Evolutionary conservation across 2,888 invertebrate genomes (phyloP), one percentile per base, ranked within the genome.

Genomic region (Linnaemya tessellans): DNA sequence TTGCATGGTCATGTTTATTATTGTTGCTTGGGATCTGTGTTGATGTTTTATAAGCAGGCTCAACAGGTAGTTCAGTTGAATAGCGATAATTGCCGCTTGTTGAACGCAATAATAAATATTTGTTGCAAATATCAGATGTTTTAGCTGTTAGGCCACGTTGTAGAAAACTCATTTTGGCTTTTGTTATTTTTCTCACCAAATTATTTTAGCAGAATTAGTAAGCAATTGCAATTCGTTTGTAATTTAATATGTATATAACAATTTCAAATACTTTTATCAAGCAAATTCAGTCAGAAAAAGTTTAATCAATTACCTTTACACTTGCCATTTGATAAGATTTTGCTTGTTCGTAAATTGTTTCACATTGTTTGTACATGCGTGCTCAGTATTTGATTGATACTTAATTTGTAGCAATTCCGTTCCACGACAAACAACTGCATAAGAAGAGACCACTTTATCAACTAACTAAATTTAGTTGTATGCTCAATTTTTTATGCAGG

Each of bases 81-180:
- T 30, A 70, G 62, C 51, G 70, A 25, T 68, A 35, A 70, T 68
- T 51, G 62, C 64, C 41, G 68, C 60, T 73, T 81, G 46, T 49
- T 67, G 46, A 58, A 67, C 43, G 13, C 20, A 73, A 41, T 22
- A 68, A 41, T 35, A 22, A 10, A 71, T 68, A 56, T 62, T 64
- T 80, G 54, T 60, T 75, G 78, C 80, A 84, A 68, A 20, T 68
- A 15, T 75, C 43, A 68, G 56, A 71, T 67, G 65, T 58, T 65
- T 74, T 80, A n/a, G 41, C 15, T 68, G 41, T 71, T n/a, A 80
- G 38, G 46, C 51, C 79, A 75, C 75, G 74, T 80, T 82, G 79
- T 71, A 82, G 74, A 62, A 70, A 68, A 67, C 9, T 64, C 85
- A 85, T 84, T 60, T 71, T 0, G 8, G 11, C 9, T 20, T n/a